These are phyloP conservation scores for Tylochromis polylepis DNA, from an alignment of 2,113 vertebrate genomes.

Conservation along the genomic window DNA sequence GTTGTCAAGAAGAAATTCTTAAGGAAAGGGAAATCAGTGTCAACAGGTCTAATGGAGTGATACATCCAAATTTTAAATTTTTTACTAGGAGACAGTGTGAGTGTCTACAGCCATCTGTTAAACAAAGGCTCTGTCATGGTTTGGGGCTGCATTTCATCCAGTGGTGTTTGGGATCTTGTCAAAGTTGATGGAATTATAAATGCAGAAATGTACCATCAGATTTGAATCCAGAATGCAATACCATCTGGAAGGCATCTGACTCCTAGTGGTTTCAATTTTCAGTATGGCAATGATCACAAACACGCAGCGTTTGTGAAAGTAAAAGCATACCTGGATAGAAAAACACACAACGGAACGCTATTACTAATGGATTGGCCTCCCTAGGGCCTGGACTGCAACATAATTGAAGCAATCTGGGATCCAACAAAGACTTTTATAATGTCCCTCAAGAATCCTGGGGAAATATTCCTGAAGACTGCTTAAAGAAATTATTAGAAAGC, in stretches of 20 bases:
- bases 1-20: neutral
- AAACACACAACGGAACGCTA: neutral
- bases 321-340: neutral
- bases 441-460: neutral
- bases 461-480: neutral
- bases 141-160: neutral
- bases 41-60: neutral
- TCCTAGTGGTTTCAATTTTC: neutral
- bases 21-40: neutral
- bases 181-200: neutral
- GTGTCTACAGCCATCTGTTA: neutral
- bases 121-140: neutral
- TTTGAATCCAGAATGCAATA: neutral
- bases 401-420: neutral
- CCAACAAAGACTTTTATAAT: neutral
- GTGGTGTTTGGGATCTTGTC: neutral
- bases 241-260: neutral
- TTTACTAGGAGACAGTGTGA: neutral
- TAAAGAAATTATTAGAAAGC: neutral
- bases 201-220: neutral
- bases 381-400: neutral
- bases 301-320: neutral
- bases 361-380: neutral
- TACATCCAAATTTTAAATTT: neutral
- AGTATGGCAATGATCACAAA: neutral